Conservation (phyloP, 2,113 vertebrate genomes). For the Phylloscopus whistleri region DNA sequence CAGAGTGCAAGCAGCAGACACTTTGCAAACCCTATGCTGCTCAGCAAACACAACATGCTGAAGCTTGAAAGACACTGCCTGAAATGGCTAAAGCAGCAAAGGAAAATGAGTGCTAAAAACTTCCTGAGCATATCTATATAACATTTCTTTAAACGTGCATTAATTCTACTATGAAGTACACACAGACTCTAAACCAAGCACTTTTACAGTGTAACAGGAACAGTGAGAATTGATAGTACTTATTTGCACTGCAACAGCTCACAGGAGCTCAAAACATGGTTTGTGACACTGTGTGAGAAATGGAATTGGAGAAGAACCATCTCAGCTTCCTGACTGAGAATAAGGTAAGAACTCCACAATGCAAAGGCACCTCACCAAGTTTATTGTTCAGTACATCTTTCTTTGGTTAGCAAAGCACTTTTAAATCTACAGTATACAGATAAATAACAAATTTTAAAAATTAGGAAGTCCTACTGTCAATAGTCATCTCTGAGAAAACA, state of each 20-base stretch:
- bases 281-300: background rate
- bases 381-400: background rate
- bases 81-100: background rate
- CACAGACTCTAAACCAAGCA: background rate
- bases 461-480: background rate
- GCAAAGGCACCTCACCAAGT: background rate
- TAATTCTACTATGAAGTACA: background rate
- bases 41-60: background rate
- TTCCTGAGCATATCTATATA: fast-evolving
- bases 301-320: background rate
- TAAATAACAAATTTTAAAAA: background rate
- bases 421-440: background rate
- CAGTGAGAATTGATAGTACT: background rate
- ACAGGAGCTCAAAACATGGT: fast-evolving
- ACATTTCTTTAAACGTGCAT: fast-evolving
- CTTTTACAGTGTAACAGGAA: background rate
- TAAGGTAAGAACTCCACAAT: background rate
- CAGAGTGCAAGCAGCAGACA: background rate
- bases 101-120: background rate
- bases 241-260: background rate
- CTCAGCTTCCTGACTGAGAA: background rate
- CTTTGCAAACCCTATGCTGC: fast-evolving
- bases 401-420: background rate
- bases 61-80: background rate
- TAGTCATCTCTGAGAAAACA: background rate